Conservation (phyloP, 2,797 vertebrate species). For the Staurois parvus region DNA sequence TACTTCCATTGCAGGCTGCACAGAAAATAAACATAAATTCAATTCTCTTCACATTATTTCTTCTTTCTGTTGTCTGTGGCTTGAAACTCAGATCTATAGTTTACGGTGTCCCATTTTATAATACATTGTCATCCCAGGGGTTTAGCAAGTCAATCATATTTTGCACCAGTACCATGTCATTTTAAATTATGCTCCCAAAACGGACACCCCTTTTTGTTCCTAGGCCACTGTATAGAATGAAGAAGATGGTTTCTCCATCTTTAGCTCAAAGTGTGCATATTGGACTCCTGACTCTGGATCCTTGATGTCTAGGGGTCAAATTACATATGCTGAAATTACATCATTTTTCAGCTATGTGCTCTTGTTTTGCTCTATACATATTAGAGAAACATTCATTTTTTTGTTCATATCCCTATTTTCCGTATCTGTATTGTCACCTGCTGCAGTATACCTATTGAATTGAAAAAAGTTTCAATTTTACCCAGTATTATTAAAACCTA, state of each 20-base stretch:
- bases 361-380: neutral
- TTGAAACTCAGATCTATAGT: no score
- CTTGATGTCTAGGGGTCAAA: neutral
- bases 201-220: neutral
- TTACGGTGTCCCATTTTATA: no score
- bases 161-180: neutral
- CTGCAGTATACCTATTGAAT: neutral
- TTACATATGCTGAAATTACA: neutral
- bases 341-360: neutral
- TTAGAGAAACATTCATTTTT: neutral
- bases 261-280: neutral
- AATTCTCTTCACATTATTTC: no score
- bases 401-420: neutral
- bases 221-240: neutral
- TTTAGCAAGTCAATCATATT: neutral
- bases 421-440: neutral
- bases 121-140: no score
- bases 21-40: no score
- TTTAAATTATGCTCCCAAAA: no score
- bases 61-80: no score
- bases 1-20: no score
- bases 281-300: no score
- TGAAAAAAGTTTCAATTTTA: neutral
- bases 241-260: neutral
- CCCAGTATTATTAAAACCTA: neutral